Base-by-base conservation (phyloP, 2,113 vertebrate species). In the Nesoenas mayeri region DNA sequence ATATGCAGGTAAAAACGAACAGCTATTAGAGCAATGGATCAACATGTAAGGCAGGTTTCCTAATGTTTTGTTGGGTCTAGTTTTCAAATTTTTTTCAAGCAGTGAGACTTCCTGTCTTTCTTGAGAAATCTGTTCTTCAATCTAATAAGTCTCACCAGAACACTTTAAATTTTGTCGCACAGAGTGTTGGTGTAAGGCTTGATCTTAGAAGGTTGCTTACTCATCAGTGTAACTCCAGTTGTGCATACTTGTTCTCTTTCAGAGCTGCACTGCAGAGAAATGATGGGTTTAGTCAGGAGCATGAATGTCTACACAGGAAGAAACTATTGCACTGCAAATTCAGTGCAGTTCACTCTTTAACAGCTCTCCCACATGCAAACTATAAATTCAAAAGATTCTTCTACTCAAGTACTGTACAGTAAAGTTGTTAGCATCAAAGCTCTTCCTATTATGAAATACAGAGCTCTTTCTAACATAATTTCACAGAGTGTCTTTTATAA, bases 221-320 rank as follows among this genome's bases (percentile, higher is more conserved):
- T 57, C 50, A 50, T 29, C 5, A 11, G 31, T 64, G 29, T 32
- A 60, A 29, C 32, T 80, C 17, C 25, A 22, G 12, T 5, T 4
- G 26, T 53, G 18, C 32, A 10, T 29, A 36, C 8, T 21, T 42
- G 22, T 5, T 32, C 16, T 28, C 28, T 62, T 79, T 36, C 53
- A 62, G 10, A 22, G 40, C 19, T 75, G 29, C 5, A 17, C 34
- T 36, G 18, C 26, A 81, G 40, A 36, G 20, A 69, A 61, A 62
- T 34, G 3, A n/a, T 36, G 58, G 22, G 4, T 54, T 48, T 77
- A 31, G 24, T 34, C 17, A 50, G 24, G n/a, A 44, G 20, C 44
- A 80, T 0, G 0, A 84, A 54, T 1, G 0, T 2, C 13, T 42
- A 17, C 53, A 34, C 0, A 50, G 21, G 50, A 31, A 48, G 29